A percentile compares a stretch with the other conserved stretches of the same genome.
These are phyloP conservation scores for Dicerorhinus sumatrensis DNA, from an alignment of 2,113 vertebrate species.

Conservation along the genomic window DNA sequence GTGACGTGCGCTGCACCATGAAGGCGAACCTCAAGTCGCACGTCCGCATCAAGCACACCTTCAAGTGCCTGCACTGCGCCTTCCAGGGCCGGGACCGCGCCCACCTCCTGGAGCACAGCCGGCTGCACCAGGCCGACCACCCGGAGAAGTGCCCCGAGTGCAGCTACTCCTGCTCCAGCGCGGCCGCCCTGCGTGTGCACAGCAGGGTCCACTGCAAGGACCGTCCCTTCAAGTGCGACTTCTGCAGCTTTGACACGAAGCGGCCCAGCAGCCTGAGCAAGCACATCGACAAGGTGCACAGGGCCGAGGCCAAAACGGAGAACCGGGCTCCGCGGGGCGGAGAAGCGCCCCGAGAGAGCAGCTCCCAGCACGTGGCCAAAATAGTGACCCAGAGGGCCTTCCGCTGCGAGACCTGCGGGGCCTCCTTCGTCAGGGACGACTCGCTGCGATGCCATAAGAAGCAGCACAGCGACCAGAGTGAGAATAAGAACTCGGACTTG, in stretches of 20 bases:
- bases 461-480: conserved; percentile 90
- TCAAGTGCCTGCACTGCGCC: conserved; percentile 93
- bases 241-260: conserved; percentile 96
- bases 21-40: conserved; percentile 99
- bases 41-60: conserved; percentile 95
- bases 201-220: conserved; percentile 96
- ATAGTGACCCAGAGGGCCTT: conserved; percentile 94
- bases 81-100: conserved; percentile 96
- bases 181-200: conserved; percentile 95
- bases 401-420: conserved; percentile 92
- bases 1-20: conserved; percentile 98
- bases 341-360: conserved; percentile 65
- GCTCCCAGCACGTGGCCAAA: conserved; percentile 91
- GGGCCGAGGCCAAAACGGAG: conserved; percentile 85
- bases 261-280: conserved; percentile 97
- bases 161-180: conserved; percentile 96
- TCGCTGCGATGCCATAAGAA: conserved; percentile 96
- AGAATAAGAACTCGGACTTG: conserved; percentile 76
- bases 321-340: conserved; percentile 77
- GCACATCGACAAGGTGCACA: conserved; percentile 93
- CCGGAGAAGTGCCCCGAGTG: conserved; percentile 94
- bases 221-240: conserved; percentile 94
- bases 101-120: conserved; percentile 92
- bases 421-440: conserved; percentile 96
- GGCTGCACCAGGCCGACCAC: conserved; percentile 93